Percentiles rank a stretch among this genome's conserved stretches.
Evolutionary conservation across 2,113 vertebrate genomes (phyloP).

Genomic region (Lota lota): DNA sequence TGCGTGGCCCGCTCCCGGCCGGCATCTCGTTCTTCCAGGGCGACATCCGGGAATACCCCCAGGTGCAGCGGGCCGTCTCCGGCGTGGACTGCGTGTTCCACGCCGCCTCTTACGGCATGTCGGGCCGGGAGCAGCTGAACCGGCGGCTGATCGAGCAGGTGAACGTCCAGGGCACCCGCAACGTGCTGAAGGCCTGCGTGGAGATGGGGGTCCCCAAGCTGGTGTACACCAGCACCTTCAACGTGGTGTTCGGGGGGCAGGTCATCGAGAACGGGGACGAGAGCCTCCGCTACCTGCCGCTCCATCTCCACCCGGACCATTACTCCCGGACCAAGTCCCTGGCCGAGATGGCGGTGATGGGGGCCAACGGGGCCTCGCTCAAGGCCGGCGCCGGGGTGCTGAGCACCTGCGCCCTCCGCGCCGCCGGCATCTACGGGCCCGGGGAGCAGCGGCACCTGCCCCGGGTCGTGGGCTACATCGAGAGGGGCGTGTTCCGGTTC

Average conservation of each 20-base stretch:
- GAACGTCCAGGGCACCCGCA: constrained; percentile 85
- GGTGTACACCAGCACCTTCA: constrained; percentile 94
- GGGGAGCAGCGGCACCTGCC: constrained; percentile 94
- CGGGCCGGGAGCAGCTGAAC: constrained; percentile 90
- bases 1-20: constrained; percentile 62
- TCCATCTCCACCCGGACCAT: constrained; percentile 89
- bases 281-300: constrained; percentile 88
- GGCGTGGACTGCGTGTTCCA: constrained; percentile 86
- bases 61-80: constrained; percentile 74
- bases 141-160: constrained; percentile 80
- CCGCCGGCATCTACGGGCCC: constrained; percentile 92
- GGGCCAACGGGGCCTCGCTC: constrained; percentile 75
- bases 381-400: constrained; percentile 57
- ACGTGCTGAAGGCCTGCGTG: constrained; percentile 80
- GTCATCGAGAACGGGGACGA: constrained; percentile 88
- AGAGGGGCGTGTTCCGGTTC: constrained; percentile 86
- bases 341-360: constrained; percentile 87
- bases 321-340: constrained; percentile 92
- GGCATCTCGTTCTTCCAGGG: constrained; percentile 78
- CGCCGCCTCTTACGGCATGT: constrained; percentile 92
- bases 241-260: constrained; percentile 91
- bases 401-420: constrained; percentile 83
- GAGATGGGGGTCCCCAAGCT: constrained; percentile 73
- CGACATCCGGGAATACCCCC: constrained; percentile 75
- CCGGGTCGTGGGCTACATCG: constrained; percentile 85